Evolutionary conservation across 2,113 vertebrate species (phyloP).

Genomic region (Nothobranchius kuhntae): DNA sequence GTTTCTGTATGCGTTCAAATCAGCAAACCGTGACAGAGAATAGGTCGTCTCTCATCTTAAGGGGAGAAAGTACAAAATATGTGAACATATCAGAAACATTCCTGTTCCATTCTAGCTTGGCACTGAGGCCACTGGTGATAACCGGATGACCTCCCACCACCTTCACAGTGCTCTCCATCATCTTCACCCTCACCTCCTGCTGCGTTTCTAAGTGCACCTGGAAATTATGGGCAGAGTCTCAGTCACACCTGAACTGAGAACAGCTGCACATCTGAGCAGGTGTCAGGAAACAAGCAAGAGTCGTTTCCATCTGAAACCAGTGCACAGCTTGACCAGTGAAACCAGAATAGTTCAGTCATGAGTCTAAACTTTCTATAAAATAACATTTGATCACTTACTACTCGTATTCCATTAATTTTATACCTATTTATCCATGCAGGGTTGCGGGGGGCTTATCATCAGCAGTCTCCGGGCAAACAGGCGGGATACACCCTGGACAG

Average conservation of each 20-base stretch:
- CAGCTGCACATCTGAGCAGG: too few species aligned
- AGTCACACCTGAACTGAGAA: background rate
- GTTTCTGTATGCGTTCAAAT: constrained; percentile 31
- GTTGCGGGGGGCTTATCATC: too few species aligned
- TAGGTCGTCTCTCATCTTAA: constrained; percentile 22
- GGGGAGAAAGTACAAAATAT: background rate
- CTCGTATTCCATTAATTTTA: too few species aligned
- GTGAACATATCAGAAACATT: background rate
- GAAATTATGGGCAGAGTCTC: background rate
- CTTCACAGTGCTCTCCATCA: constrained; percentile 12
- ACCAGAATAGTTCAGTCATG: too few species aligned
- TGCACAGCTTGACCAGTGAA: too few species aligned
- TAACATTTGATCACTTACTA: too few species aligned
- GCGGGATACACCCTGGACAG: too few species aligned
- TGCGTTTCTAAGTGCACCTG: constrained; percentile 37
- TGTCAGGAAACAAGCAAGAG: too few species aligned
- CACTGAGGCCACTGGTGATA: constrained; percentile 29
- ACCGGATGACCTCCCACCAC: constrained; percentile 25
- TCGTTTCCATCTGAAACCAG: too few species aligned
- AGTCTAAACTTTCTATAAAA: too few species aligned
- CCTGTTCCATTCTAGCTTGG: background rate
- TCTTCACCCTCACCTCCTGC: constrained; percentile 26
- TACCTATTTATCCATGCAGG: too few species aligned
- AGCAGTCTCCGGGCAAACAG: too few species aligned
- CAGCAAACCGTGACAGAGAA: constrained; percentile 27